Conservation (phyloP, 2,888 invertebrate species). For the Acholoe squamosa region DNA sequence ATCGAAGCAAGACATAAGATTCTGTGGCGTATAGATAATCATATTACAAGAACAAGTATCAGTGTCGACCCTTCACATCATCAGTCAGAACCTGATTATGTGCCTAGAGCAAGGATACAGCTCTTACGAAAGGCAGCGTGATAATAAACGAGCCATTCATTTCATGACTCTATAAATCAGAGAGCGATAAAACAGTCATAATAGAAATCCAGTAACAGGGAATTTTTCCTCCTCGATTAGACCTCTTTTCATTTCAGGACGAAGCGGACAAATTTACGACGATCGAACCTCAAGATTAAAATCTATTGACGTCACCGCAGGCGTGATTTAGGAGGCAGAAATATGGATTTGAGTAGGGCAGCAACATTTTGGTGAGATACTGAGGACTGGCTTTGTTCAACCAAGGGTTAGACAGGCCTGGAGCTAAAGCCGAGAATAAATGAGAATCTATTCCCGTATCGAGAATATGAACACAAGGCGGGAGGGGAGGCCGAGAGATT, state of each 20-base stretch:
- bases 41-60: too few relatives aligned
- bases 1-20: too few relatives aligned
- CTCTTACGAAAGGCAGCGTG: background rate
- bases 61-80: too few relatives aligned
- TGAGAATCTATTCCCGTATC: background rate
- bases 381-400: background rate
- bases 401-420: background rate
- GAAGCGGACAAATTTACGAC: background rate
- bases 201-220: background rate
- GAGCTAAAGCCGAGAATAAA: conserved; percentile 12
- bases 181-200: too few relatives aligned
- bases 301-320: conserved; percentile 22
- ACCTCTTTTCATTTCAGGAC: background rate
- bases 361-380: conserved; percentile 7
- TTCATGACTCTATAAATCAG: background rate
- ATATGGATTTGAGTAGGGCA: background rate
- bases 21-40: too few relatives aligned
- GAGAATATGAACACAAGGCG: background rate
- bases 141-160: background rate
- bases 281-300: background rate
- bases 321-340: conserved; percentile 20
- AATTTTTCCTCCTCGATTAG: background rate
- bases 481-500: conserved; percentile 35
- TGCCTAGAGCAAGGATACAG: too few relatives aligned
- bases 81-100: too few relatives aligned